A percentile compares a stretch with the other conserved stretches of the same genome.
Evolutionary conservation across 2,888 invertebrate species (phyloP).

Genomic region (Chymomyza amoena): DNA sequence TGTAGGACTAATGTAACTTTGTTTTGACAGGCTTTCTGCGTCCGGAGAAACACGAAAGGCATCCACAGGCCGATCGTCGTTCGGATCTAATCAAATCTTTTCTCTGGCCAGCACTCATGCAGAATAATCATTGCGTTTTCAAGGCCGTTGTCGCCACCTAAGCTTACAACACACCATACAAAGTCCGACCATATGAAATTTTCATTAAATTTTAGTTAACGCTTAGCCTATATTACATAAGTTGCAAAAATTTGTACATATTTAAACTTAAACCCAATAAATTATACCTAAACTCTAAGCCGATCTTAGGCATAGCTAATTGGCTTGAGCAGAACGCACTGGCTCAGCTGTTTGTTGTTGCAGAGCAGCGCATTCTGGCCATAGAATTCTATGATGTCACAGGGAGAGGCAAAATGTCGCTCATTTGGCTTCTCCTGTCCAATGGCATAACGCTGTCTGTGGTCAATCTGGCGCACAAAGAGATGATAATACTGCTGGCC

Average conservation of each 20-base stretch:
- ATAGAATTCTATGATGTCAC: constrained; percentile 77
- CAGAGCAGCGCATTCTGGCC: constrained; percentile 72
- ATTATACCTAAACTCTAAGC: constrained; percentile 2
- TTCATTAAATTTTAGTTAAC: constrained; percentile 9
- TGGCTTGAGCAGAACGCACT: constrained; percentile 71
- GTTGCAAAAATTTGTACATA: constrained; percentile 56
- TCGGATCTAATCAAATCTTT: constrained; percentile 88
- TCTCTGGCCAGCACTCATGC: constrained; percentile 92
- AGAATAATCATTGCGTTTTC: constrained; percentile 87
- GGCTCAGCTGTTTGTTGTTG: constrained; percentile 74
- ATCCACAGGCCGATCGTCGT: constrained; percentile 87
- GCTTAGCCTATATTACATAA: constrained; percentile 13
- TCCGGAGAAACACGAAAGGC: constrained; percentile 88
- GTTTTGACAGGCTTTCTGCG: constrained; percentile 82
- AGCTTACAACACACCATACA: constrained; percentile 24
- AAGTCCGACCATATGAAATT: background rate
- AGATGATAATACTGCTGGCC: constrained; percentile 75
- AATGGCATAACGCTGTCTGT: constrained; percentile 70
- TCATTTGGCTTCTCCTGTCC: constrained; percentile 76
- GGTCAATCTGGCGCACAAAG: constrained; percentile 73
- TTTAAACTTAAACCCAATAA: constrained; percentile 38
- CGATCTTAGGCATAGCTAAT: constrained; percentile 54
- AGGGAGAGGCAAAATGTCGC: constrained; percentile 72
- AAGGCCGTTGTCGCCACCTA: constrained; percentile 92
- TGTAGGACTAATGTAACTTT: too few species aligned